phyloP scores from a whole-genome alignment of 2,797 vertebrate genomes.

The Cossypha dichroa region DNA sequence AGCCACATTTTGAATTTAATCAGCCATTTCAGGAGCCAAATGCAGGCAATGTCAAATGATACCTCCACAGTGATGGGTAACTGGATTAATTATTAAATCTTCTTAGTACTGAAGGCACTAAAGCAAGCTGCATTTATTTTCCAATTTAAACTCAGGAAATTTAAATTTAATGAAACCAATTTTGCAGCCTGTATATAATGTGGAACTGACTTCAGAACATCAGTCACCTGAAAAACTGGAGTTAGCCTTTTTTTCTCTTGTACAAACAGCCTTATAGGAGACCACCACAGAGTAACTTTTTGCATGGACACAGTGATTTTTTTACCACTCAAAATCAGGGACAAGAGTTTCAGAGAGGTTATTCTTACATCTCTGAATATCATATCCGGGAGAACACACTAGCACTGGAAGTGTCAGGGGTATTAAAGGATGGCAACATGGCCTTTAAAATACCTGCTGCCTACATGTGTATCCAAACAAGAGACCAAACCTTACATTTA shows the following conservation, averaged over 20 bases:
- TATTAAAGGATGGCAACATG: not conserved
- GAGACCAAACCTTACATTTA: not conserved
- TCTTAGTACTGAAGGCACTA: not conserved
- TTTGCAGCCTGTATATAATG: not conserved
- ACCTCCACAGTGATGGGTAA: conserved; percentile 7
- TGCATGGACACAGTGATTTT: not conserved
- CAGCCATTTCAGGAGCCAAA: not conserved
- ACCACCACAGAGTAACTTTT: not conserved
- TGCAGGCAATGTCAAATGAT: not conserved
- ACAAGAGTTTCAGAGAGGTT: not conserved
- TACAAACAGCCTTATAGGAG: not conserved
- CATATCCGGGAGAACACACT: not conserved
- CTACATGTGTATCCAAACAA: not conserved
- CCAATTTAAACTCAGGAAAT: not conserved
- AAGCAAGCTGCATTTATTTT: not conserved
- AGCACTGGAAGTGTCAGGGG: not conserved
- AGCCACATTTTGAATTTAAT: not conserved
- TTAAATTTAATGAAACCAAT: not conserved
- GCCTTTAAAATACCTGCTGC: not conserved
- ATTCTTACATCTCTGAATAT: not conserved
- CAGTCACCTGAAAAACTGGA: not conserved
- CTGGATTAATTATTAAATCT: conserved; percentile 22
- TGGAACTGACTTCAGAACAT: not conserved
- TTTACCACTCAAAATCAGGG: not conserved
- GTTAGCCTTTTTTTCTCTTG: not conserved